These are phyloP conservation scores for Hypolimnas misippus DNA, from an alignment of 2,888 invertebrate species.

Conservation along the genomic window DNA sequence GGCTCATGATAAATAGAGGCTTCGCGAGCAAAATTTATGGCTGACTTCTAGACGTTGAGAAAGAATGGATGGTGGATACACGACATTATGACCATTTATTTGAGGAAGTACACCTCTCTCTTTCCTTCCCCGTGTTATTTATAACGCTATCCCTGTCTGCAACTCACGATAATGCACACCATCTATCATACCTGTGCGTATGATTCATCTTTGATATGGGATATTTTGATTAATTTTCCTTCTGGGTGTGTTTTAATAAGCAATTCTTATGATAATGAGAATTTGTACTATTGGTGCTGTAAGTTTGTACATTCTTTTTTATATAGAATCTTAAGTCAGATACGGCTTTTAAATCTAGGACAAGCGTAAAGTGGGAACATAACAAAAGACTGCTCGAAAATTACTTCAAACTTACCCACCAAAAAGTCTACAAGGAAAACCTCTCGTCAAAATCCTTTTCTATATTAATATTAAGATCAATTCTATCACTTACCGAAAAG, in stretches of 20 bases:
- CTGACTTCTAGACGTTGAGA: conserved; percentile 45
- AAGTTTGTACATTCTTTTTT: too few species aligned
- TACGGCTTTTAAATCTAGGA: too few species aligned
- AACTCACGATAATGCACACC: conserved; percentile 9
- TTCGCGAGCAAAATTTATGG: conserved; percentile 44
- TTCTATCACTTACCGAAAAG: conserved; percentile 89
- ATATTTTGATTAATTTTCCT: conserved; percentile 1
- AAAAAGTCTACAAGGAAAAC: too few species aligned
- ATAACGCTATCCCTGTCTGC: conserved; percentile 12
- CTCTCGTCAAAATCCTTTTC: not conserved
- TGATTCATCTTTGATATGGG: conserved; percentile 5
- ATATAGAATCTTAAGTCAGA: too few species aligned
- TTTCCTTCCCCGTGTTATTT: conserved; percentile 17
- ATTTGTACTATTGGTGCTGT: too few species aligned
- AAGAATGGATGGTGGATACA: conserved; percentile 42
- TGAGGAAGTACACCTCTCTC: conserved; percentile 24
- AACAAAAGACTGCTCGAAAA: too few species aligned
- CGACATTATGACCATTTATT: conserved; percentile 45
- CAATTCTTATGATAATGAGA: not conserved
- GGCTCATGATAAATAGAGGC: conserved; percentile 46
- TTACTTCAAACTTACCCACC: too few species aligned
- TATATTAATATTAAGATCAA: not conserved
- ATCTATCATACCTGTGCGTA: conserved; percentile 12
- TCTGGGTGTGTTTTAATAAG: not conserved
- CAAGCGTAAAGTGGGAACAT: too few species aligned